phyloP scores from a whole-genome alignment of 2,888 invertebrate genomes.

The Cremastinae sp. region DNA sequence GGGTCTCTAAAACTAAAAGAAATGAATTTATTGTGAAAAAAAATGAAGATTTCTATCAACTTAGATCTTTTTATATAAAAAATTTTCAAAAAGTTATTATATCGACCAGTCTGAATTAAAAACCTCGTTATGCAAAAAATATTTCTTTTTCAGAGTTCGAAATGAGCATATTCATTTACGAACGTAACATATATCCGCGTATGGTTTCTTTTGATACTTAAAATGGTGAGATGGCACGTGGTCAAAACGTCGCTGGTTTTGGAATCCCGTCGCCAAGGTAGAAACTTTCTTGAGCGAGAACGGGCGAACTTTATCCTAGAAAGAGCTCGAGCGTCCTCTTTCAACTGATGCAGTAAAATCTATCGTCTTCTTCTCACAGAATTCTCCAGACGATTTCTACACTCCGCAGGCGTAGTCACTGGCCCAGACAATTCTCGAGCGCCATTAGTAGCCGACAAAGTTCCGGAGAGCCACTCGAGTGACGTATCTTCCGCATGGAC shows the following conservation, averaged over 20 bases:
- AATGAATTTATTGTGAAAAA: too few relatives aligned
- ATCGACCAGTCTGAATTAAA: too few relatives aligned
- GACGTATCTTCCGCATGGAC: conserved; percentile 62
- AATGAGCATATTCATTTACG: too few relatives aligned
- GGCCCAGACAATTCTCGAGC: conserved; percentile 45
- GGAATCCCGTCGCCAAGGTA: conserved; percentile 14
- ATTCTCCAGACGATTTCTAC: conserved; percentile 24
- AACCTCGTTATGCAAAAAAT: too few relatives aligned
- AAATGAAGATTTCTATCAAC: too few relatives aligned
- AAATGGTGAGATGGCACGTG: conserved; percentile 11
- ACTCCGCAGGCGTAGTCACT: conserved; percentile 24
- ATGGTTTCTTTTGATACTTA: conserved; percentile 4
- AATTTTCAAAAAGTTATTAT: too few relatives aligned
- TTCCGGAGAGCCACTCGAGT: conserved; percentile 63
- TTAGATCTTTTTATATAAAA: too few relatives aligned
- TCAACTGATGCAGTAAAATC: conserved; percentile 13
- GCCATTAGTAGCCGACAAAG: conserved; percentile 60
- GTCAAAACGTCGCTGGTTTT: conserved; percentile 16
- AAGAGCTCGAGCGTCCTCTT: conserved; percentile 30
- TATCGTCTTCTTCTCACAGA: conserved; percentile 26
- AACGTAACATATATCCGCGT: neutral
- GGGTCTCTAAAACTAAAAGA: too few relatives aligned
- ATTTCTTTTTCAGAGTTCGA: too few relatives aligned
- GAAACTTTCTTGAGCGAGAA: conserved; percentile 19
- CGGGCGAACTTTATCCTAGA: conserved; percentile 35